Evolutionary conservation across 1,140 invertebrate genomes (phyloP).

Genomic region (Scaptomyza montana): DNA sequence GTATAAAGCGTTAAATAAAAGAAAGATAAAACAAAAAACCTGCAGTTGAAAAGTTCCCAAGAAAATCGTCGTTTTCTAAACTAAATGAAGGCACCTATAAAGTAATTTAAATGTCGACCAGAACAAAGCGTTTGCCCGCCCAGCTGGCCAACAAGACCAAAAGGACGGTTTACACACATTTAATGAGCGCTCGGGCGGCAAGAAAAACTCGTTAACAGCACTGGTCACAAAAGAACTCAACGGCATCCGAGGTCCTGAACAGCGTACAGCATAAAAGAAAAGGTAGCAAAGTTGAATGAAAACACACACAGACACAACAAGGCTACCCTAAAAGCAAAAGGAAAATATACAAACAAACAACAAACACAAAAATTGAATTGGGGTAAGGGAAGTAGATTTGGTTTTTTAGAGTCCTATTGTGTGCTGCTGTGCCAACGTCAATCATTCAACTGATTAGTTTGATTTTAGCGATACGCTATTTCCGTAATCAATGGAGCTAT

Average conservation of each 20-base stretch:
- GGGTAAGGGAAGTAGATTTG: background rate
- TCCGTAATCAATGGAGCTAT: conserved; percentile 59
- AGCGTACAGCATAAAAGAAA: conserved; percentile 40
- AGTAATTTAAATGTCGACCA: conserved; percentile 66
- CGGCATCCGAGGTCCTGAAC: background rate
- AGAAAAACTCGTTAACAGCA: conserved; percentile 66
- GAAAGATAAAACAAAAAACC: background rate
- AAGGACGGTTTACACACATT: conserved; percentile 56
- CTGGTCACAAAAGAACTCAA: conserved; percentile 35
- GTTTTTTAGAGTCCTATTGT: conserved; percentile 49
- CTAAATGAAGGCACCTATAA: conserved; percentile 75
- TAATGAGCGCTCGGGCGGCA: conserved; percentile 36
- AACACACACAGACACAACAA: too few relatives aligned
- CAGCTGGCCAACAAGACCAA: background rate
- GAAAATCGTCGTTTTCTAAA: conserved; percentile 58
- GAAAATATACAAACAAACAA: background rate
- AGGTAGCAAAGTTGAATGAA: conserved; percentile 59
- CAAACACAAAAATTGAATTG: conserved; percentile 47
- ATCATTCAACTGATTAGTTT: conserved; percentile 82
- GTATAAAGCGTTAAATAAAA: conserved; percentile 2
- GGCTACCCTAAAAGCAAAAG: background rate
- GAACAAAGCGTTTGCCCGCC: background rate
- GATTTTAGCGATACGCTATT: conserved; percentile 72
- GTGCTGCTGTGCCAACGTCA: conserved; percentile 58
- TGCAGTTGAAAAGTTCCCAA: conserved; percentile 20